Base-by-base conservation (phyloP, 2,888 invertebrate genomes). In the Iphiclides podalirius region DNA sequence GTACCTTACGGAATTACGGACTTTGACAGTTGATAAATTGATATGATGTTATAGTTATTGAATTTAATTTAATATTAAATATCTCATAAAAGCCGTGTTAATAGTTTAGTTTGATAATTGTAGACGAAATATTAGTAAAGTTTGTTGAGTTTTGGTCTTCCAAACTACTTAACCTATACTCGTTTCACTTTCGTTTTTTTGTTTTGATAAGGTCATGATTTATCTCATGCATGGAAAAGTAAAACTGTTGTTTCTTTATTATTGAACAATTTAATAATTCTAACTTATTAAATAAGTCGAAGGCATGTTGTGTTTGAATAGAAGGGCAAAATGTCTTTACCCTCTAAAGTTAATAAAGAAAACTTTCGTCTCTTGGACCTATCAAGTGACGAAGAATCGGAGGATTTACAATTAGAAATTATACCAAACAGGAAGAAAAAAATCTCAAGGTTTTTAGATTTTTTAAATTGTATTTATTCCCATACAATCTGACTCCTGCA, bases 291-390 rank as follows among this genome's bases (percentile, higher is more conserved):
- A 37, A 33, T 6, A 55, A 43, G 52, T 54, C 54, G 59, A 64
- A 80, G 84, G 75, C 57, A 86, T 85, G 79, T 70, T 70, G 61
- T 69, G 51, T 66, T 66, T 64, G 61, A 65, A 61, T 54, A 51
- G 60, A 52, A 54, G 47, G 15, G 20, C 36, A 80, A 67, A 61
- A 88, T 88, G 87, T 80, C 84, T 57, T 59, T 75, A 61, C 75
- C 83, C 52, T 70, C 78, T 20, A 90, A 81, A 73, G 75, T 81
- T 63, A 90, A 90, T 66, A 92, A 92, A 67, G 92, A 92, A 80
- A 91, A 91, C 57, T 92, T 92, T 69, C 90, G 92, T 60, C 87
- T 93, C 37, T 71, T 93, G 64, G 91, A 91, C 65, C 70, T 92
- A 54, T 90, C 92, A 42, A 91, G 91, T 51, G 91, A 91, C 54